These are phyloP conservation scores for Phalanger gymnotis DNA, from an alignment of 2,797 vertebrate genomes.

Conservation along the genomic window DNA sequence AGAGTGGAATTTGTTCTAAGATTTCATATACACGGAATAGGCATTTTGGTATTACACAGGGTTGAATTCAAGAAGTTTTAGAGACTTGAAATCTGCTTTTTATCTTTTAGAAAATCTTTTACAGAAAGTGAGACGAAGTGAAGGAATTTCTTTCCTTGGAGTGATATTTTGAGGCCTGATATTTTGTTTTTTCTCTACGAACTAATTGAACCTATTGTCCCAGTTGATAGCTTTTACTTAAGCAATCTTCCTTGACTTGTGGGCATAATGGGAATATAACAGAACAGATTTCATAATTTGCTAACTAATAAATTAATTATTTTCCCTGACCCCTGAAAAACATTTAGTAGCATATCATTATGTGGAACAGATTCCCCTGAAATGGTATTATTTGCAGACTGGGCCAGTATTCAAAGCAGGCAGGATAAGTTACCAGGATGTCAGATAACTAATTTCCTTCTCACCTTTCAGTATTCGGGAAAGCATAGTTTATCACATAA, in stretches of 20 bases:
- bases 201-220: slow-evolving; percentile 12
- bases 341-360: neutral
- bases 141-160: slow-evolving; percentile 9
- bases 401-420: neutral
- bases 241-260: neutral
- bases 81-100: neutral
- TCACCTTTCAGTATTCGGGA: neutral
- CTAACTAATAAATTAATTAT: neutral
- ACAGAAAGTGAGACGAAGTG: neutral
- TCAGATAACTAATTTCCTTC: neutral
- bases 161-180: neutral
- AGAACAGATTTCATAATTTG: neutral
- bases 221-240: neutral
- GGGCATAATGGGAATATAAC: neutral
- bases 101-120: slow-evolving; percentile 7
- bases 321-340: neutral
- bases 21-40: neutral
- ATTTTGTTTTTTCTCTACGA: slow-evolving; percentile 37
- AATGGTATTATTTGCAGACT: neutral
- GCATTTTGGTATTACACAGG: slow-evolving; percentile 36
- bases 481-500: neutral
- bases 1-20: slow-evolving; percentile 40
- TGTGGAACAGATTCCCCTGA: neutral
- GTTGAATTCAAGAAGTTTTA: slow-evolving; percentile 32
- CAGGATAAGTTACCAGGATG: neutral